Evolutionary conservation across 92 coral and sea anemone species (phyloP).

Genomic region (Parazoanthus darwini): DNA sequence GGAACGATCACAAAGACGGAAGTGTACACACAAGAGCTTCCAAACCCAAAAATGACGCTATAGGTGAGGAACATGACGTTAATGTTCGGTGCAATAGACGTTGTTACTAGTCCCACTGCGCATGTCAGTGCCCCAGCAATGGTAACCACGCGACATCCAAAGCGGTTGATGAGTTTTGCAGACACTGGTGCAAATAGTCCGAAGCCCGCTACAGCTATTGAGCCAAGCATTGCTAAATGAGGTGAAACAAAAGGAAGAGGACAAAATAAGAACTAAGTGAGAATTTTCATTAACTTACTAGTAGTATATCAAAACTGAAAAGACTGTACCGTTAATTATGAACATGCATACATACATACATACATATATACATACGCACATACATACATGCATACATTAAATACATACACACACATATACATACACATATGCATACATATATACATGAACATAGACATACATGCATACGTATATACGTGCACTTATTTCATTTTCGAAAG

Average conservation of each 20-base stretch:
- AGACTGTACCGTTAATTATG: too few species aligned
- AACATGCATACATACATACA: too few species aligned
- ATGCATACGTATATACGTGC: too few species aligned
- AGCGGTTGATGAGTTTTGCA: slow-evolving; percentile 50
- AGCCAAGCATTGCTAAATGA: slow-evolving; percentile 48
- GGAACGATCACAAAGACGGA: slow-evolving; percentile 49
- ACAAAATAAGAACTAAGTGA: too few species aligned
- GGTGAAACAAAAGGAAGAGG: not conserved
- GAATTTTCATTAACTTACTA: too few species aligned
- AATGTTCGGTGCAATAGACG: slow-evolving; percentile 51
- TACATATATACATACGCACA: too few species aligned
- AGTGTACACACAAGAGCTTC: slow-evolving; percentile 39
- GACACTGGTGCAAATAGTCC: slow-evolving; percentile 57
- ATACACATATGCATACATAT: too few species aligned
- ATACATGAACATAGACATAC: too few species aligned
- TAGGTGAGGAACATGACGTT: slow-evolving; percentile 52
- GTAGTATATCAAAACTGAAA: too few species aligned
- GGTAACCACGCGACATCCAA: slow-evolving; percentile 62
- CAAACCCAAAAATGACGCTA: slow-evolving; percentile 59
- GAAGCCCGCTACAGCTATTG: slow-evolving; percentile 40
- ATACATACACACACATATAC: too few species aligned
- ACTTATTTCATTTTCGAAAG: too few species aligned
- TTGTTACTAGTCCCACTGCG: slow-evolving; percentile 32
- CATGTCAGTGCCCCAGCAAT: slow-evolving; percentile 37
- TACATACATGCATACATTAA: too few species aligned